A percentile compares a stretch with the other conserved stretches of the same genome.
Evolutionary conservation across 2,888 invertebrate species (phyloP).

Genomic region (Polydrusus cervinus): DNA sequence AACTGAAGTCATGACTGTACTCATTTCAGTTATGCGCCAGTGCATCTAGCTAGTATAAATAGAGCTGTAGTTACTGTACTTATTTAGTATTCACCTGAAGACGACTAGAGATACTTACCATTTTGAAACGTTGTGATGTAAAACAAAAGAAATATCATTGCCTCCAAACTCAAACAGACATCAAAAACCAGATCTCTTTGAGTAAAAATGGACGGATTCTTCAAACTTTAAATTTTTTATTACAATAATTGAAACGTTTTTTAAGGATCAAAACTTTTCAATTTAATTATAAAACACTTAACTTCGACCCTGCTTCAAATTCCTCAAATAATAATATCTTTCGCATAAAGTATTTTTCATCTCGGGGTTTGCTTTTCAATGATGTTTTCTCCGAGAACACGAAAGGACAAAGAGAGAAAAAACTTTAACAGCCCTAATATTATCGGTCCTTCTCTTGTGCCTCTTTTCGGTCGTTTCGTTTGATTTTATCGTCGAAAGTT

Average conservation of each 20-base stretch:
- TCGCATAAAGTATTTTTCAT: constrained; percentile 24
- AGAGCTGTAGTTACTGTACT: too few species aligned
- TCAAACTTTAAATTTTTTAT: too few species aligned
- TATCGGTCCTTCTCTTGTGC: constrained; percentile 24
- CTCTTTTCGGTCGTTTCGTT: constrained; percentile 26
- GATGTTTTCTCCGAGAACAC: constrained; percentile 31
- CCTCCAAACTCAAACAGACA: too few species aligned
- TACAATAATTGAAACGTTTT: background rate
- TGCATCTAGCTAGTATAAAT: too few species aligned
- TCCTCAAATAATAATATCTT: constrained; percentile 1
- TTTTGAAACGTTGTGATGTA: too few species aligned
- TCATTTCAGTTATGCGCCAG: too few species aligned
- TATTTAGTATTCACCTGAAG: too few species aligned
- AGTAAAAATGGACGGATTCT: too few species aligned
- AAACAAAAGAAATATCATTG: too few species aligned
- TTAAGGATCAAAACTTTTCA: background rate
- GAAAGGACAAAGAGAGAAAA: constrained; percentile 36
- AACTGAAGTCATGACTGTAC: too few species aligned
- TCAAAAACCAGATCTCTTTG: too few species aligned
- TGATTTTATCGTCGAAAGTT: constrained; percentile 30
- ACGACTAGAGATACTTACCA: too few species aligned
- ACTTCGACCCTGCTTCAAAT: background rate
- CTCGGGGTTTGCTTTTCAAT: constrained; percentile 37
- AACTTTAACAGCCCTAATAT: constrained; percentile 27
- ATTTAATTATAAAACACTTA: constrained; percentile 11